Conservation (phyloP, 2,797 vertebrate genomes). For the Crocidura indochinensis region DNA sequence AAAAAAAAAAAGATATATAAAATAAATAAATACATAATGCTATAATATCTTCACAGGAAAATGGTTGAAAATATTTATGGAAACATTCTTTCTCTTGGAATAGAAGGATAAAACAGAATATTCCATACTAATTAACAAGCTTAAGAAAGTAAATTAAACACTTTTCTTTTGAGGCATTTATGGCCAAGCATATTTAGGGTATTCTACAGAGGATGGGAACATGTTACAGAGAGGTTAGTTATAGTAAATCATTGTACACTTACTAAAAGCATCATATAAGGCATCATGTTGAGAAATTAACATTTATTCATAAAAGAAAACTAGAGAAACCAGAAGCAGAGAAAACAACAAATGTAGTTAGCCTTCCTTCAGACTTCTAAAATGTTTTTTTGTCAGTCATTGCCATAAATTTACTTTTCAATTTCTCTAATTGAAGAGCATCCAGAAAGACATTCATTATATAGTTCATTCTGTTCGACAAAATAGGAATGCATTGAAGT, state of each 20-base stretch:
- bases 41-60: background rate
- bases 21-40: background rate
- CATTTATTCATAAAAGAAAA: background rate
- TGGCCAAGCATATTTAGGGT: background rate
- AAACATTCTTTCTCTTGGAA: background rate
- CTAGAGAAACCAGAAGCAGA: conserved; percentile 1
- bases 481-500: conserved; percentile 41
- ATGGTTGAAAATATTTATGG: background rate
- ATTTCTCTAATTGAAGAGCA: conserved; percentile 45
- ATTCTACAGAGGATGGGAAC: background rate
- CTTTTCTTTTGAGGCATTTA: background rate
- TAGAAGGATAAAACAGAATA: background rate
- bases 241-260: background rate
- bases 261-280: background rate
- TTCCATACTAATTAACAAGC: conserved; percentile 57
- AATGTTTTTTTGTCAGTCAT: background rate
- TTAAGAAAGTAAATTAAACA: conserved; percentile 71
- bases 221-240: background rate
- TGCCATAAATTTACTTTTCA: conserved; percentile 29
- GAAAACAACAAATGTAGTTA: background rate
- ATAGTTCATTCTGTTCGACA: conserved; percentile 41
- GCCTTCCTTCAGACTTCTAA: background rate
- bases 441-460: conserved; percentile 25
- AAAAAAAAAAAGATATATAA: too few relatives aligned
- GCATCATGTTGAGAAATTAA: too few relatives aligned